Evolutionary conservation across 2,888 invertebrate species (phyloP), one percentile per base, ranked within the genome.

Genomic region (Leptarthrus brevirostris): DNA sequence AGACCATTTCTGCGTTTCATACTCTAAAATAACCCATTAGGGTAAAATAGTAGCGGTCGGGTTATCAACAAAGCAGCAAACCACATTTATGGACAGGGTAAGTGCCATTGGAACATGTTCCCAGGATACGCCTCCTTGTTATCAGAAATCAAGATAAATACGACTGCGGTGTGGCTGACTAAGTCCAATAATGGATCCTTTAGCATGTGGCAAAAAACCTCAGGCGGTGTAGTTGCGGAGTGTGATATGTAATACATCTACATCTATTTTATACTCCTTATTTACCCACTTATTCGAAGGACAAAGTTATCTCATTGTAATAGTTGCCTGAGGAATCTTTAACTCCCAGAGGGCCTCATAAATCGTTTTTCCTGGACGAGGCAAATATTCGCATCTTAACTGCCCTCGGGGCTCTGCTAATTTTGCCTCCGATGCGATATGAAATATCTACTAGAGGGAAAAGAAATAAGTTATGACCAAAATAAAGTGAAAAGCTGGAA

Each of bases 131-230:
- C 70, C 70, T 70, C 53, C 70, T 70, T 70, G 52, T 70, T 70
- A 70, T 53, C 70, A 70, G 53, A 20, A 70, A 70, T 70, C 70
- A 70, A 70, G 70, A 70, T 70, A 70, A 70, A 70, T 70, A 70
- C 52, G 70, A 53, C 22, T 52, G 18, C 22, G 18, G 30, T 70
- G 49, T 24, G 70, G 20, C 16, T 16, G 53, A 22, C 61, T 61
- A 34, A 70, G 49, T 70, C 36, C 12, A 70, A 52, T 70, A 70
- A 52, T 53, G 30, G 44, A 12, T 70, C 53, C 70, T 52, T 6
- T 4, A 12, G 70, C 20, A 22, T 52, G 53, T 22, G 49, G 34
- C 10, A 70, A 52, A 52, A 70, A 52, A 49, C 53, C 70, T 30
- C 26, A 30, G 70, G 53, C 52, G n/a, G 10, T 52, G 12, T 18